Evolutionary conservation across 2,888 invertebrate species (phyloP).

Genomic region (Amblyjoppa proteus): DNA sequence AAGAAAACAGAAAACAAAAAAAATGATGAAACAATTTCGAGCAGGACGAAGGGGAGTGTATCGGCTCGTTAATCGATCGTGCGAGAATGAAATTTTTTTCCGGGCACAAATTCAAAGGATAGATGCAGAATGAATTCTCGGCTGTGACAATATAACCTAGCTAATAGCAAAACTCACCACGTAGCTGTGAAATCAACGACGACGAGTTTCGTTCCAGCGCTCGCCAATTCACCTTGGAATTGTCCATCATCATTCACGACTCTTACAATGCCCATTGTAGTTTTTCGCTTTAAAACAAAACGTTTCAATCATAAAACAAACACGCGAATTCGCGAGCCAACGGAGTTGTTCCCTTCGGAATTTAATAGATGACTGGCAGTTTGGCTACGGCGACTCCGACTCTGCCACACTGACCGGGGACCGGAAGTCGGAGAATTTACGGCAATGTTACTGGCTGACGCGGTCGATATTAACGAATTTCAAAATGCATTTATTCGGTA

Average conservation of each 20-base stretch:
- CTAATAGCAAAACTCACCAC: constrained; percentile 89
- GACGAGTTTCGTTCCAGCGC: constrained; percentile 94
- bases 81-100: not conserved
- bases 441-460: not conserved
- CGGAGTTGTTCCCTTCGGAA: not conserved
- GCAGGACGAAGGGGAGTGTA: not conserved
- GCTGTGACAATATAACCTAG: constrained; percentile 74
- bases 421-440: not conserved
- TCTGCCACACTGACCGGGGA: not conserved
- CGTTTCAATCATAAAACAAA: constrained; percentile 9
- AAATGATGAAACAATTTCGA: constrained; percentile 21
- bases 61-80: not conserved
- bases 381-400: constrained; percentile 14
- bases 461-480: not conserved
- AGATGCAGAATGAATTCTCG: not conserved
- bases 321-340: not conserved
- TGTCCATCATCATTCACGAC: constrained; percentile 92
- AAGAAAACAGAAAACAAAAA: constrained; percentile 19
- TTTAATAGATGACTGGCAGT: constrained; percentile 58
- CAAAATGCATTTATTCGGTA: not conserved
- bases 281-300: constrained; percentile 7
- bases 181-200: constrained; percentile 98
- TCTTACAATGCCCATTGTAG: constrained; percentile 87
- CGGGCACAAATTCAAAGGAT: not conserved
- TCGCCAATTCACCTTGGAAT: constrained; percentile 93